Evolutionary conservation across 2,888 invertebrate species (phyloP).

Genomic region (Thera britannica): DNA sequence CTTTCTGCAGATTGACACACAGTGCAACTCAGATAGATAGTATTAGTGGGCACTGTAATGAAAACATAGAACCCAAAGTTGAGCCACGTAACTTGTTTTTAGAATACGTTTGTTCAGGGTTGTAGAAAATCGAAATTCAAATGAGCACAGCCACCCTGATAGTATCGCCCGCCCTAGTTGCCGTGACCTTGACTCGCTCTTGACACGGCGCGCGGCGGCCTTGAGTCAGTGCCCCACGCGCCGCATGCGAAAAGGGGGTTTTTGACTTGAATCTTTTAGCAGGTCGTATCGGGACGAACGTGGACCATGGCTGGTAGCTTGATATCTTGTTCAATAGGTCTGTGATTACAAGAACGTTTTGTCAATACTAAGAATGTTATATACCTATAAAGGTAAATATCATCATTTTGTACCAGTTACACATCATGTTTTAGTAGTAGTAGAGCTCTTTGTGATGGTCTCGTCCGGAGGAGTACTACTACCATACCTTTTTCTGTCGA

Average conservation of each 20-base stretch:
- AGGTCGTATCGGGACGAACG: conserved; percentile 6
- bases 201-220: conserved; percentile 28
- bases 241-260: conserved; percentile 10
- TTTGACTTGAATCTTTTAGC: conserved; percentile 14
- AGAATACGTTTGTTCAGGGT: conserved; percentile 21
- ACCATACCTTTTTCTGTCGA: no score
- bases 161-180: conserved; percentile 32
- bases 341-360: neutral
- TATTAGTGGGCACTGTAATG: no score
- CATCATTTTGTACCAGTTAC: no score
- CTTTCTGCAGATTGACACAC: no score
- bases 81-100: conserved; percentile 2
- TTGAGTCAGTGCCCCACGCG: conserved; percentile 26
- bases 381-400: no score
- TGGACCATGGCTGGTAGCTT: neutral
- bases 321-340: no score
- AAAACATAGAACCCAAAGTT: neutral
- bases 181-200: conserved; percentile 37
- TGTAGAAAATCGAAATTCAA: conserved; percentile 34
- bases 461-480: no score
- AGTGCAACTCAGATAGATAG: no score
- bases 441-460: no score
- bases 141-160: conserved; percentile 30
- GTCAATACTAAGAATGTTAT: no score
- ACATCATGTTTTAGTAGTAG: no score